phyloP scores from a whole-genome alignment of 1,140 invertebrate species.

The Lordiphosa collinella region DNA sequence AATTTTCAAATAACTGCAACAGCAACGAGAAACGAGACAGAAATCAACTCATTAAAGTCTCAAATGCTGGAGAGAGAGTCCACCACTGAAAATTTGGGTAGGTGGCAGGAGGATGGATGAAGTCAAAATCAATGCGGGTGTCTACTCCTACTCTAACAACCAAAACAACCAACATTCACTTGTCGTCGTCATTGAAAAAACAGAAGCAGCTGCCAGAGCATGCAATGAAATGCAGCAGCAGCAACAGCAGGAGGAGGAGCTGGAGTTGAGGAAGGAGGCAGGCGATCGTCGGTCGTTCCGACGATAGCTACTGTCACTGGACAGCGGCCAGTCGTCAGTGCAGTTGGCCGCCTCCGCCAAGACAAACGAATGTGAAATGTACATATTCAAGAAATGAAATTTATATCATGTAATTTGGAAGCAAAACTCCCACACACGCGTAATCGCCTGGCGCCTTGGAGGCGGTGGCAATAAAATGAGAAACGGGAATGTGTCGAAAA shows the following conservation, averaged over 20 bases:
- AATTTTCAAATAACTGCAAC: slow-evolving; percentile 6
- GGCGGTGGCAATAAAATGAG: not conserved
- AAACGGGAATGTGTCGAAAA: not conserved
- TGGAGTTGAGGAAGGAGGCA: not conserved
- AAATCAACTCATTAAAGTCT: slow-evolving; percentile 13
- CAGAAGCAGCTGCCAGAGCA: slow-evolving; percentile 9
- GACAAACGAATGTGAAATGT: slow-evolving; percentile 31
- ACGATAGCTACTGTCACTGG: slow-evolving; percentile 25
- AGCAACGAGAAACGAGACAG: slow-evolving; percentile 14
- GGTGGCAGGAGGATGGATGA: not conserved
- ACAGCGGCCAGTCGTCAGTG: slow-evolving; percentile 7
- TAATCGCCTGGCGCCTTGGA: slow-evolving; percentile 16
- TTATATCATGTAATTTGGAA: slow-evolving; percentile 49
- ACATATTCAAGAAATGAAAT: slow-evolving; percentile 36
- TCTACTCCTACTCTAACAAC: slow-evolving; percentile 19
- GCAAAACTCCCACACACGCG: slow-evolving; percentile 37
- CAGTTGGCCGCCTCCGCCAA: not conserved
- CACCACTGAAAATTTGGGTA: slow-evolving; percentile 2
- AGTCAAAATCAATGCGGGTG: slow-evolving; percentile 50
- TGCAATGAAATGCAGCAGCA: not conserved
- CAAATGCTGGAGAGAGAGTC: slow-evolving; percentile 3
- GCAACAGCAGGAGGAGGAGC: not conserved
- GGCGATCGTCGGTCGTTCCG: no score
- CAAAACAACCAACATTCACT: slow-evolving; percentile 44
- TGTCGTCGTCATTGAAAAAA: slow-evolving; percentile 28